phyloP scores from a whole-genome alignment of 2,113 vertebrate species.

The Sclerurus mexicanus region DNA sequence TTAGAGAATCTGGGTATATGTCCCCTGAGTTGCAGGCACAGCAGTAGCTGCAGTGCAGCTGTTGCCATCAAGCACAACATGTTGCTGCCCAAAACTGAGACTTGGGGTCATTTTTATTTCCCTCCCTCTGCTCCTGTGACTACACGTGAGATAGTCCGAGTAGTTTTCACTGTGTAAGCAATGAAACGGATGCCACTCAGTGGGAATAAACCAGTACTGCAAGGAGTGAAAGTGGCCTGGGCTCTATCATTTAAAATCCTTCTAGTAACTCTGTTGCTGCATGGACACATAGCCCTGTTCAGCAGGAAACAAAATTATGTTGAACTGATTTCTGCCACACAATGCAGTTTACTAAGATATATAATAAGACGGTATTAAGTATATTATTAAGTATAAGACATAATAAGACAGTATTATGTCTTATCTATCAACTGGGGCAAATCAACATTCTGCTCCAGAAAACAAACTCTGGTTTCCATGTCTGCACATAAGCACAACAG shows the following conservation, averaged over 20 bases:
- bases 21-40: neutral
- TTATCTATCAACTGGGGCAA: neutral
- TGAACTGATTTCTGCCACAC: neutral
- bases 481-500: neutral
- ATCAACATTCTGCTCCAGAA: neutral
- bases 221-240: neutral
- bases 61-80: neutral
- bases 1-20: neutral
- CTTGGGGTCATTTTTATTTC: neutral
- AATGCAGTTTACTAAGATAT: neutral
- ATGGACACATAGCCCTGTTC: neutral
- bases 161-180: neutral
- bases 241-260: neutral
- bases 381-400: no score
- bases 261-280: neutral
- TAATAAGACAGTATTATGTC: neutral
- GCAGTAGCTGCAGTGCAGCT: neutral
- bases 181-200: conserved; percentile 40
- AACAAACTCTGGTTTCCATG: neutral
- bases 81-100: neutral
- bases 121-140: neutral
- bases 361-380: no score
- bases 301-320: neutral
- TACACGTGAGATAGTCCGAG: neutral
- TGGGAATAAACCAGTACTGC: conserved; percentile 54